A percentile compares a stretch with the other conserved stretches of the same genome.
Evolutionary conservation across 2,113 vertebrate genomes (phyloP).

Genomic region (chimpanzee (Pan troglodytes)): NHGRI_mPanTro3-v2.1_pri NC_072415.2:22539001-22539500

Average conservation of each 20-base stretch:
- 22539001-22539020: background rate
- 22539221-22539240: background rate
- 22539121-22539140: background rate
- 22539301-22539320: background rate
- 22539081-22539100: background rate
- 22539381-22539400: background rate
- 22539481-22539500: background rate
- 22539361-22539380: background rate
- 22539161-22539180: background rate
- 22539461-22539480: background rate
- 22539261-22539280: background rate
- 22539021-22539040: background rate
- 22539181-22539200: conserved; percentile 12
- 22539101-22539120: background rate
- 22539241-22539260: background rate
- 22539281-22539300: background rate
- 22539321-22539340: background rate
- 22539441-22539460: background rate
- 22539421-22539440: background rate
- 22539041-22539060: background rate
- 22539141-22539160: background rate
- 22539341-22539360: background rate
- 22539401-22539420: background rate
- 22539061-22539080: accelerated
- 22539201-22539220: background rate